Evolutionary conservation across 2,113 vertebrate genomes (phyloP).

Genomic region (Ranitomeya variabilis): DNA sequence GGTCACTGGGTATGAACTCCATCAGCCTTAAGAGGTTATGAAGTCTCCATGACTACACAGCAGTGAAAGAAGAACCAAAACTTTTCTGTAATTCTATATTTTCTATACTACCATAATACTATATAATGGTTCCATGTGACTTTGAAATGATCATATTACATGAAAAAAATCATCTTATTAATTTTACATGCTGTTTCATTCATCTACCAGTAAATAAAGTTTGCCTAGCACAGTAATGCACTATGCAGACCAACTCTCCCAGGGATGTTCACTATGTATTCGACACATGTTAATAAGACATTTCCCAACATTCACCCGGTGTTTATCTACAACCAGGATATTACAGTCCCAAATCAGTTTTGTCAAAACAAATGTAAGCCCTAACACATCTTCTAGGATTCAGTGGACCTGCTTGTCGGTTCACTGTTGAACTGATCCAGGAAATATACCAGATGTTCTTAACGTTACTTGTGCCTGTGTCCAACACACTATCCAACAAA

Average conservation of each 20-base stretch:
- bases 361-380: conserved; percentile 63
- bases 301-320: conserved; percentile 60
- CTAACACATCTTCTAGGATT: conserved; percentile 55
- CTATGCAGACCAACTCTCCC: conserved; percentile 61
- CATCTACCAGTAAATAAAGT: conserved; percentile 61
- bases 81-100: conserved; percentile 29
- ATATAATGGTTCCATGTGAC: neutral
- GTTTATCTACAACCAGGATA: conserved; percentile 61
- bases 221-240: conserved; percentile 61
- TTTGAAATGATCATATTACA: conserved; percentile 25
- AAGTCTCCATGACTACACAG: neutral
- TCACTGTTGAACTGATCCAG: conserved; percentile 46
- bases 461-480: conserved; percentile 51
- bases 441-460: conserved; percentile 57
- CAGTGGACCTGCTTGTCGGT: conserved; percentile 32
- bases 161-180: conserved; percentile 60
- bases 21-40: neutral
- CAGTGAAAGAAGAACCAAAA: conserved; percentile 1
- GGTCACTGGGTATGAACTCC: neutral
- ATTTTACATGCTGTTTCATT: conserved; percentile 57
- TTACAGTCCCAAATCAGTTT: conserved; percentile 58
- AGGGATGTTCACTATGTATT: conserved; percentile 52
- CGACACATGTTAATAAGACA: conserved; percentile 64
- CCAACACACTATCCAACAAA: conserved; percentile 53
- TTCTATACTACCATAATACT: conserved; percentile 26